A percentile compares a stretch with the other conserved stretches of the same genome.
Conservation (phyloP, 2,888 invertebrate species). For the Gerosis bhagava region DNA sequence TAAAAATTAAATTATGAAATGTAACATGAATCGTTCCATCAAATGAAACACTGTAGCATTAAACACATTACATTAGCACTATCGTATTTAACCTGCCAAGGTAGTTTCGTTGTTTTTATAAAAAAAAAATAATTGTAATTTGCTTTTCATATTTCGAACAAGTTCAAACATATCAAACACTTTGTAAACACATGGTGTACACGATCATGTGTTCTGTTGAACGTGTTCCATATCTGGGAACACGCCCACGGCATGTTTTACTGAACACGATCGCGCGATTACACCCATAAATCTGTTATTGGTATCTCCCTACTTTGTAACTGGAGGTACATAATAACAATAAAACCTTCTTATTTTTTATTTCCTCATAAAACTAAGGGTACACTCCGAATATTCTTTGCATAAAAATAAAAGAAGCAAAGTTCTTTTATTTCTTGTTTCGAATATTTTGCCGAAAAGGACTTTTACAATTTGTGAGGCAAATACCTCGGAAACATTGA, state of each 20-base stretch:
- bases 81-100: too few relatives aligned
- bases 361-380: conserved; percentile 17
- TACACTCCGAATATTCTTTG: conserved; percentile 11
- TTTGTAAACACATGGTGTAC: conserved; percentile 17
- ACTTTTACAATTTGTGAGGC: conserved; percentile 9
- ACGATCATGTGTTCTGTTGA: conserved; percentile 6
- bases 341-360: conserved; percentile 22
- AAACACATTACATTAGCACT: too few relatives aligned
- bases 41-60: too few relatives aligned
- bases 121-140: too few relatives aligned
- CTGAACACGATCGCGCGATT: conserved; percentile 13
- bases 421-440: conserved; percentile 16
- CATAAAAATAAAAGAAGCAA: conserved; percentile 8
- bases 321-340: conserved; percentile 18
- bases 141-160: conserved; percentile 4
- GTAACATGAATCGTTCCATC: too few relatives aligned
- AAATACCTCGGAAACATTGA: conserved; percentile 14
- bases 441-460: conserved; percentile 8
- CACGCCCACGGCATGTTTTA: conserved; percentile 13
- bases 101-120: too few relatives aligned
- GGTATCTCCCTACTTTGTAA: conserved; percentile 14
- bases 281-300: conserved; percentile 21
- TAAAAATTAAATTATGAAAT: too few relatives aligned
- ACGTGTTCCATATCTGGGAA: conserved; percentile 18
- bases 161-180: conserved; percentile 12